Percentiles rank a stretch among this genome's conserved stretches.
These are phyloP conservation scores for Leptobrachium leishanense DNA, from an alignment of 2,113 vertebrate species.

Conservation along the genomic window DNA sequence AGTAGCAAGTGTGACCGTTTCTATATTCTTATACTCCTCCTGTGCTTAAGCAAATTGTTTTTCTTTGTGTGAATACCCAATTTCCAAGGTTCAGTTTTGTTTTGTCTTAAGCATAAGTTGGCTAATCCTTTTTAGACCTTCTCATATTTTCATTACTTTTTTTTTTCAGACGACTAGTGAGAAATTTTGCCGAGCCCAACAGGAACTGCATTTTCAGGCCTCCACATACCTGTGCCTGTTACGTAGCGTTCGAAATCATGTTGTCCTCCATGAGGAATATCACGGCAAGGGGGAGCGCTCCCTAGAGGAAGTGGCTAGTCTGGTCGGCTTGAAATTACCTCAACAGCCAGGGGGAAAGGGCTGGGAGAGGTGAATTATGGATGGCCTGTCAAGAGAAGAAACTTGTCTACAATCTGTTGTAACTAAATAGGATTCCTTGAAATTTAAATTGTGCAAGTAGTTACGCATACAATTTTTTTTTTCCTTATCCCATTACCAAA, in stretches of 20 bases:
- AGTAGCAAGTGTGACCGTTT: too few relatives aligned
- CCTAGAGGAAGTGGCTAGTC: conserved; percentile 69
- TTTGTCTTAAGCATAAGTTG: too few relatives aligned
- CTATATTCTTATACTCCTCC: too few relatives aligned
- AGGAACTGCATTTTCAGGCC: conserved; percentile 84
- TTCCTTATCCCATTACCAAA: too few relatives aligned
- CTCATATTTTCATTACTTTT: neutral
- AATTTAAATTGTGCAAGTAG: too few relatives aligned
- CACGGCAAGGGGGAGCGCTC: conserved; percentile 80
- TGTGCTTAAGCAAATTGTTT: too few relatives aligned
- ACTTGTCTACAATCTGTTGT: too few relatives aligned
- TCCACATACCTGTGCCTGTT: conserved; percentile 87
- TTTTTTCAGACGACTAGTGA: conserved; percentile 78
- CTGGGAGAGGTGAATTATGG: conserved; percentile 72
- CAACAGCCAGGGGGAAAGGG: conserved; percentile 90
- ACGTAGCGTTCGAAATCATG: conserved; percentile 75
- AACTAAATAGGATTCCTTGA: too few relatives aligned
- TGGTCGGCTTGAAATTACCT: conserved; percentile 87
- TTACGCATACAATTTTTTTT: too few relatives aligned
- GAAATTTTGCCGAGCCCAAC: conserved; percentile 84
- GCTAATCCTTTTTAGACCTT: neutral
- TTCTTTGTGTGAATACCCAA: too few relatives aligned
- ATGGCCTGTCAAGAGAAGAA: neutral
- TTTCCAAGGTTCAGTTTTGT: too few relatives aligned
- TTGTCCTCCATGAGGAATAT: conserved; percentile 78